Evolutionary conservation across 2,888 invertebrate genomes (phyloP).

Genomic region (Sicus ferrugineus): DNA sequence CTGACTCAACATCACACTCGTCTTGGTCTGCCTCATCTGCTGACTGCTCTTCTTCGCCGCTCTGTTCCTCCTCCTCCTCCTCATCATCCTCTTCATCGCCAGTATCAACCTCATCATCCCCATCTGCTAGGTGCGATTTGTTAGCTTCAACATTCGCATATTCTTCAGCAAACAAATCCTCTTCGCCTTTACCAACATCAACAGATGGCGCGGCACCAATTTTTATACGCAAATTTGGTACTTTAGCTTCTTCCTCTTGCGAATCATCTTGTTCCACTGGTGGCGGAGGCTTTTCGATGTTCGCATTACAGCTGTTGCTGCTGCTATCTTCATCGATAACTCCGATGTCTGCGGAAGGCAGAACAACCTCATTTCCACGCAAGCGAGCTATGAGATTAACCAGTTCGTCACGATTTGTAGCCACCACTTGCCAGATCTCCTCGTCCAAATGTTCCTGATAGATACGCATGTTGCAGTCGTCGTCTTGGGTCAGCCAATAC

Average conservation of each 20-base stretch:
- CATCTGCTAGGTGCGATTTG: not conserved
- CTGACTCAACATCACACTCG: constrained; percentile 29
- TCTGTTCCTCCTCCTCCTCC: constrained; percentile 45
- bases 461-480: constrained; percentile 86
- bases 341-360: constrained; percentile 66
- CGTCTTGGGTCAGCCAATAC: constrained; percentile 94
- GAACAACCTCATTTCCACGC: constrained; percentile 74
- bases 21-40: constrained; percentile 47
- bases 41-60: constrained; percentile 44
- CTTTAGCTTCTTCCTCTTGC: constrained; percentile 65
- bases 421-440: constrained; percentile 93
- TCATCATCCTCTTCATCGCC: constrained; percentile 31
- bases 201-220: constrained; percentile 41
- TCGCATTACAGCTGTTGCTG: constrained; percentile 63
- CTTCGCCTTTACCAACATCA: constrained; percentile 40
- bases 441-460: constrained; percentile 97
- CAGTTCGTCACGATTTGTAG: constrained; percentile 84
- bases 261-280: constrained; percentile 65
- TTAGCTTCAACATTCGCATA: constrained; percentile 30
- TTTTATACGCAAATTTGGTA: constrained; percentile 62
- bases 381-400: constrained; percentile 79
- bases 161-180: constrained; percentile 46
- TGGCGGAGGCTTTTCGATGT: constrained; percentile 47
- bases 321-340: constrained; percentile 73
- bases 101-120: not conserved